These are phyloP conservation scores for Amphiprion percula DNA, from an alignment of 2,113 vertebrate genomes.

Conservation along the genomic window DNA sequence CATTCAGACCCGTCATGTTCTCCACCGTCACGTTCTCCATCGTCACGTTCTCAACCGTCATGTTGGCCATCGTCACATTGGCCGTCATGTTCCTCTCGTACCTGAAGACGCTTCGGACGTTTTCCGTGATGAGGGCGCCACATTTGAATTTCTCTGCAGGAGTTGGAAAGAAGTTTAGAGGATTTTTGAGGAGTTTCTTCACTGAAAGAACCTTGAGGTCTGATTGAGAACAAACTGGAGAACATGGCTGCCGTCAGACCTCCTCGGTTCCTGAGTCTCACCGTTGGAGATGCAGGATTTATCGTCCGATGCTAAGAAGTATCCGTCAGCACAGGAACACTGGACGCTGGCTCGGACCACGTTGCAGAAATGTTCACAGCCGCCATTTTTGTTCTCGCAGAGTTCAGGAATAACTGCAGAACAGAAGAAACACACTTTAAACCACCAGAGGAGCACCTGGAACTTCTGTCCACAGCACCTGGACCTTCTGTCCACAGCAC, in stretches of 20 bases:
- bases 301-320: slow-evolving; percentile 84
- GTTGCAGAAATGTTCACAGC: slow-evolving; percentile 91
- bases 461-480: no score
- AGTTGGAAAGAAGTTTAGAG: slow-evolving; percentile 2
- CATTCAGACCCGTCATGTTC: background rate
- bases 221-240: no score
- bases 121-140: slow-evolving; percentile 32
- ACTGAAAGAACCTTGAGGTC: no score
- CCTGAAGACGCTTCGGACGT: slow-evolving; percentile 25
- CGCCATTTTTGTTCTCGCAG: slow-evolving; percentile 91
- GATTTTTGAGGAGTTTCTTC: no score
- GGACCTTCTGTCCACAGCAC: no score
- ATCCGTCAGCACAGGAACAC: slow-evolving; percentile 90
- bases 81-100: slow-evolving; percentile 8
- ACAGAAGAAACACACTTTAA: no score
- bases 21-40: background rate
- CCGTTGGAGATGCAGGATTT: slow-evolving; percentile 87
- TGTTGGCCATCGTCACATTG: background rate
- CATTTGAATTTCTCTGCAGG: slow-evolving; percentile 73
- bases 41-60: background rate
- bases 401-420: slow-evolving; percentile 84
- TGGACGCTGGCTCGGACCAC: slow-evolving; percentile 63
- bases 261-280: slow-evolving; percentile 65
- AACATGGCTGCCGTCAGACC: background rate
- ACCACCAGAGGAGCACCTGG: no score